Evolutionary conservation across 2,113 vertebrate genomes (phyloP), one percentile per base, ranked within the genome.

Genomic region (Oncorhynchus mykiss): DNA sequence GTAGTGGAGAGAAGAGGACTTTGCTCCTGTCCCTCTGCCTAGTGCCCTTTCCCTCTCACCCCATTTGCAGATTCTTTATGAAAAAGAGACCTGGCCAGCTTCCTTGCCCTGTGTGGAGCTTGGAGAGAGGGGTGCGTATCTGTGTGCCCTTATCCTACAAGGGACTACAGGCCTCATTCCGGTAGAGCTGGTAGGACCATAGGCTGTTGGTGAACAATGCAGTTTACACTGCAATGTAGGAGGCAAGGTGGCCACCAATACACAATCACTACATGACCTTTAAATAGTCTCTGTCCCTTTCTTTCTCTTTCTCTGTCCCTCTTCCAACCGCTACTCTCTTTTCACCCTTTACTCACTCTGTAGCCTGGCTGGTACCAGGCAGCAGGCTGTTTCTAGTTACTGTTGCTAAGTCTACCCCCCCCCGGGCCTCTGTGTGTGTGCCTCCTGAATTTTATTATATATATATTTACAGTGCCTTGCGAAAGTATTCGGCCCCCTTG

Each of bases 371-470:
- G 29, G 27, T 34, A 39, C 18, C 12, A 54, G 31, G 29, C 31
- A 31, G 29, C 5, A 14, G 3, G 12, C 22, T 89, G 86, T 91
- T 91, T 88, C 65, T 92, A 73, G 88, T 88, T 88, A 89, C 90
- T 80, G 90, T 92, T 89, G 75, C 90, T 89, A 88, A 90, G 88
- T 91, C 89, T 87, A 87, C 60, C n/a, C 18, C n/a, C 18, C 4
- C 31, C 25, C 67, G 13, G 75, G 31, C 72, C 51, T 77, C 70
- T 16, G 16, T 65, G 67, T 27, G 59, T 27, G 59, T 13, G 24
- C 20, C 45, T 66, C 12, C 34, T 24, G 71, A 59, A 57, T 39
- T 20, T 69, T n/a, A n/a, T 64, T 24, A 70, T 27, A 27, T 27
- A 27, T 27, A 27, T 2, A 27, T n/a, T n/a, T n/a, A n/a, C n/a